Conservation (phyloP, 2,888 invertebrate genomes). For the Drosophila putrida region DNA sequence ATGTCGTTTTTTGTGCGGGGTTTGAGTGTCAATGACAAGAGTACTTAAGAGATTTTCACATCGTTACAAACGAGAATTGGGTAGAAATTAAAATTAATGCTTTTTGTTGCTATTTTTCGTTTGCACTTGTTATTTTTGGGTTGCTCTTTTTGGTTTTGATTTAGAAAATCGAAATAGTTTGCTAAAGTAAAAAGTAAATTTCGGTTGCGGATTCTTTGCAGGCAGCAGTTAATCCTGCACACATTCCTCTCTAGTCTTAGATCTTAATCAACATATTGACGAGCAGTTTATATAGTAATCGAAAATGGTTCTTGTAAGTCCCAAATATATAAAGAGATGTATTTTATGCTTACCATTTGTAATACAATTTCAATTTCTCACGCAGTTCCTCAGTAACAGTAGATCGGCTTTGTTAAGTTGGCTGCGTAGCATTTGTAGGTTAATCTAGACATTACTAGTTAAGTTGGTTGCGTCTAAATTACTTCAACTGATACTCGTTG, state of each 20-base stretch:
- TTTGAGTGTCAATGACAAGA: slow-evolving; percentile 82
- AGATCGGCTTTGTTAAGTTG: background rate
- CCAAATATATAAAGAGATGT: no score
- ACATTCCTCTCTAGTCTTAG: background rate
- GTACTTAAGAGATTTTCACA: slow-evolving; percentile 85
- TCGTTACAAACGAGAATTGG: slow-evolving; percentile 82
- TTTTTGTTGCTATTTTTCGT: slow-evolving; percentile 50
- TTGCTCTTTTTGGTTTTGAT: slow-evolving; percentile 3
- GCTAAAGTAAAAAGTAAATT: background rate
- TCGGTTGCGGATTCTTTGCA: background rate
- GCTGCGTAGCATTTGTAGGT: background rate
- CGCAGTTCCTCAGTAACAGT: no score
- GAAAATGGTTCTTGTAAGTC: background rate
- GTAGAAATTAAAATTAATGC: slow-evolving; percentile 83
- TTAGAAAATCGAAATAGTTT: slow-evolving; percentile 42
- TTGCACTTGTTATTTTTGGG: slow-evolving; percentile 4
- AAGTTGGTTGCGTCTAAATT: background rate
- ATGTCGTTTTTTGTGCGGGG: slow-evolving; percentile 45
- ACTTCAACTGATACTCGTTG: background rate
- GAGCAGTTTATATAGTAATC: background rate
- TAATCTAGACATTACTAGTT: background rate
- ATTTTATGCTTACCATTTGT: no score
- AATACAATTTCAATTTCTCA: no score
- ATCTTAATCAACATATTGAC: background rate
- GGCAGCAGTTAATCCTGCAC: background rate